Evolutionary conservation across 2,797 vertebrate species (phyloP).

Genomic region (Falco novaeseelandiae): DNA sequence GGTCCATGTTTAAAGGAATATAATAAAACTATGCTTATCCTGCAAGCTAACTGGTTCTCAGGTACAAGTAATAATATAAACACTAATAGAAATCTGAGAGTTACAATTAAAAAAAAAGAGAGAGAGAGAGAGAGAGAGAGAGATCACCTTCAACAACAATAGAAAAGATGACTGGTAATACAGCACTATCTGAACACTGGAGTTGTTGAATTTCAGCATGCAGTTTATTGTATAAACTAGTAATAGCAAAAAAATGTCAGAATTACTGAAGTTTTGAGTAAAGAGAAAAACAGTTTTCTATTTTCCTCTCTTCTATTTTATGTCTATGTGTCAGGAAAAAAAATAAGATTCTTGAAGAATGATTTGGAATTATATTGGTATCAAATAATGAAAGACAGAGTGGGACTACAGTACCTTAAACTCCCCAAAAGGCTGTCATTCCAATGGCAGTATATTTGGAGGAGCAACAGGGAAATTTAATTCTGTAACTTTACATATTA

Average conservation of each 20-base stretch:
- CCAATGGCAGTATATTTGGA: not conserved
- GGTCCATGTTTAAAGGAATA: not conserved
- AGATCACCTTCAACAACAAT: not conserved
- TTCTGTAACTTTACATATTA: not conserved
- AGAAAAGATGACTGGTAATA: not conserved
- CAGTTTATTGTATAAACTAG: not conserved
- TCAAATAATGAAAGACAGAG: not conserved
- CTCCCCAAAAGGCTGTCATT: not conserved
- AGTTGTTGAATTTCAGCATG: not conserved
- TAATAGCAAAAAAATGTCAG: not conserved
- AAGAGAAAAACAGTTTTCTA: not conserved
- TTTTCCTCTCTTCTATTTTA: not conserved
- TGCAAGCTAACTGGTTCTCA: not conserved
- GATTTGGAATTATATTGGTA: not conserved
- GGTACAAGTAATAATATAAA: not conserved
- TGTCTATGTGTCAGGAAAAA: not conserved
- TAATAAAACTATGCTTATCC: accelerated
- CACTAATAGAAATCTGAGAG: not conserved
- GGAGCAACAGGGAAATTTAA: not conserved
- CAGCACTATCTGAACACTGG: not conserved
- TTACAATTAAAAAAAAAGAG: not conserved
- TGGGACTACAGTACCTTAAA: not conserved
- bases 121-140: not conserved
- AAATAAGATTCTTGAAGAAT: not conserved
- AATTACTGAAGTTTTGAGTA: not conserved